Conservation (phyloP, 2,797 vertebrate species). For the Spea hammondii region DNA sequence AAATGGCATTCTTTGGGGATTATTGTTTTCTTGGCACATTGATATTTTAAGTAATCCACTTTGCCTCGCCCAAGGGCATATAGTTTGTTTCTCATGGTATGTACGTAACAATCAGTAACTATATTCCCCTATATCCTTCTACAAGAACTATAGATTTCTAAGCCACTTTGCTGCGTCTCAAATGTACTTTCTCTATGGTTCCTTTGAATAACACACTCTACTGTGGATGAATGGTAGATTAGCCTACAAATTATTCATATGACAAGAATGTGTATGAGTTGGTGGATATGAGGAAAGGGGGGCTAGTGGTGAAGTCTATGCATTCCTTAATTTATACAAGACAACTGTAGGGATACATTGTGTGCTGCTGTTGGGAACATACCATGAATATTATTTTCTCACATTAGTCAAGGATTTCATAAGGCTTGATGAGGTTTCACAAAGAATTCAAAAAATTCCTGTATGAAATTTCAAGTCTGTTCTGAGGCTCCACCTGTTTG, state of each 20-base stretch:
- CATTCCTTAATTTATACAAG: conserved; percentile 51
- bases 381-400: conserved; percentile 50
- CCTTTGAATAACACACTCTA: conserved; percentile 28
- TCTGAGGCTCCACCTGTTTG: conserved; percentile 46
- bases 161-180: not conserved
- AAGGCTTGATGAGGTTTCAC: conserved; percentile 48
- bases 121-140: not conserved
- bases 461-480: conserved; percentile 46
- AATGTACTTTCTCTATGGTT: conserved; percentile 17
- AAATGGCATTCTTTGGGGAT: too few relatives aligned
- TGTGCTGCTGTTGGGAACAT: conserved; percentile 46
- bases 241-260: conserved; percentile 22
- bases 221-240: conserved; percentile 23
- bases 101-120: not conserved
- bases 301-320: conserved; percentile 27
- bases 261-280: conserved; percentile 30
- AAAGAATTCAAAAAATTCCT: conserved; percentile 47
- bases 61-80: not conserved
- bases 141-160: not conserved
- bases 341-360: conserved; percentile 51
- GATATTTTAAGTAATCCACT: not conserved
- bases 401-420: conserved; percentile 51
- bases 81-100: not conserved
- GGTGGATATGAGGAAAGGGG: not conserved
- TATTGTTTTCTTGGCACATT: not conserved